Evolutionary conservation across 2,888 invertebrate genomes (phyloP), one percentile per base, ranked within the genome.

Genomic region (Catocala nupta): DNA sequence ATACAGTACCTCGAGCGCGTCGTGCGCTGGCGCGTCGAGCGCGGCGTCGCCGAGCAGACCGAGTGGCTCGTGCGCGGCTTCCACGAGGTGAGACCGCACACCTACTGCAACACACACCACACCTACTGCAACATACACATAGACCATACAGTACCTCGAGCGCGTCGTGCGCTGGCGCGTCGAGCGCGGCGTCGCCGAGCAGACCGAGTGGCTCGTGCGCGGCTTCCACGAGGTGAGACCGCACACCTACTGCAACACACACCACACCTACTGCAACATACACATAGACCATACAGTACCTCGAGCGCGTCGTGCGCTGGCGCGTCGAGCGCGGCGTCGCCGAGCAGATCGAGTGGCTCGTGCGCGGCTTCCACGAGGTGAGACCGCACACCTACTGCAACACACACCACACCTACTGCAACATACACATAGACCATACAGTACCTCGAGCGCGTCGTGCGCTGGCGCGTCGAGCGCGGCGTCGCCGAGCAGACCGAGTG

Each of bases 71-170:
- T 99, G 42, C 95, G 98, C 59, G 99, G 99, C 51, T 99, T 99
- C 92, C 98, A 99, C 86, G 99, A 99, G 95, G 92, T 91, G 8
- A 72, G 71, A 48, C 16, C 36, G 2, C 36, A 39, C 36, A 7
- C 36, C 6, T 9, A 39, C 36, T 25, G 25, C 25, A 25, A 4
- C 36, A 36, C 36, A 36, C 36, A 36, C 36, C 36, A 36, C 36
- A 36, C 36, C 7, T 4, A 36, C 36, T 16, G 36, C 36, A 36
- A 0, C n/a, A n/a, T n/a, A n/a, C n/a, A n/a, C n/a, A n/a, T n/a
- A n/a, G n/a, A n/a, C n/a, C n/a, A n/a, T n/a, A n/a, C n/a, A 99
- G 87, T 99, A 99, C 90, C 95, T 99, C 33, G 98, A 99, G 89
- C 95, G 98, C 53, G 97, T 99, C 88, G 98, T 99, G 54, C 96